Evolutionary conservation across 2,888 invertebrate genomes (phyloP), one percentile per base, ranked within the genome.

Genomic region (Andrena marginata): DNA sequence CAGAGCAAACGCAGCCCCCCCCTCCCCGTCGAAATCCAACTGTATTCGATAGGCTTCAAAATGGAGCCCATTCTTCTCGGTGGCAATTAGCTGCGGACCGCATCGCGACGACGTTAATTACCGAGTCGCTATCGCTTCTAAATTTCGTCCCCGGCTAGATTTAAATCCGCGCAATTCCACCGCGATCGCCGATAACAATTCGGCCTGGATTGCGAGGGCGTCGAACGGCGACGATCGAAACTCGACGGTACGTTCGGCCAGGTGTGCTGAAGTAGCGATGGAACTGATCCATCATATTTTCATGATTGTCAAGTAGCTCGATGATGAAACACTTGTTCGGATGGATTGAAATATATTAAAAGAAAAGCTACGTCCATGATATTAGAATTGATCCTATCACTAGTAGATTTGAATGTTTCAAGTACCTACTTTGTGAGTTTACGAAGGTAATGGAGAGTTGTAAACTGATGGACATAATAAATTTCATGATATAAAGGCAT

Each of bases 91-190:
- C 64, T 31, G 20, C 10, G 29, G 42, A 13, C 8, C 33, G 60
- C n/a, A 23, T 4, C 23, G 42, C 26, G 59, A 54, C 48, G 54
- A 62, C 80, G 54, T 72, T 81, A 80, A 80, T 80, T 67, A 35
- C 54, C 42, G 33, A 72, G 63, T 72, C 81, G 80, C 56, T 56
- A 56, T 67, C 67, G 33, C 67, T 81, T 68, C 72, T 62, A 54
- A 80, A 80, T 72, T 67, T 72, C 59, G n/a, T 71, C 54, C 77
- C 42, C 48, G 80, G 29, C 23, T 49, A 31, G 26, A 65, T 71
- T 80, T 71, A 80, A 80, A 80, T 70, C 65, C 65, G 16, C 42
- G 54, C 59, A 69, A 81, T 81, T 60, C 70, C 64, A 33, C 10
- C 67, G 33, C 67, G 72, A 72, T 13, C 29, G 1, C 68, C 65